Evolutionary conservation across 2,797 vertebrate genomes (phyloP).

Genomic region (Falco novaeseelandiae): DNA sequence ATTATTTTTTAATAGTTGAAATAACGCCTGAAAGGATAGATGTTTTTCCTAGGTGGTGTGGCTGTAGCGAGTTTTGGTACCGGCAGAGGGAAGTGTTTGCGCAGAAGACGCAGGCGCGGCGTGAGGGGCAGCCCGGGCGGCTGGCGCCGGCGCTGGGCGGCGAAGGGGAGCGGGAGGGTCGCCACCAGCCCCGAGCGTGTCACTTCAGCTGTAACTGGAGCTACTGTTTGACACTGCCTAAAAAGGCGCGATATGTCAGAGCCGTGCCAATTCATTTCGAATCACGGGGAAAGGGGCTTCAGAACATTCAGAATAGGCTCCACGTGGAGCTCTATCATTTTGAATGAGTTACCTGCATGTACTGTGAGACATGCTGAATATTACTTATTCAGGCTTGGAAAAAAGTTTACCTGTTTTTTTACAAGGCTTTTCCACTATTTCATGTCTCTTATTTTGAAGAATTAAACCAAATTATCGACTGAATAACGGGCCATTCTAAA

Average conservation of each 20-base stretch:
- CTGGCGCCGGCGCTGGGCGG: background rate
- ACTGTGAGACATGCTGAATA: background rate
- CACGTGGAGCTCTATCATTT: background rate
- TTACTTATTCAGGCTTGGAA: background rate
- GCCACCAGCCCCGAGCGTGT: background rate
- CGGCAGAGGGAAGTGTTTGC: conserved; percentile 68
- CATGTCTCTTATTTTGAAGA: background rate
- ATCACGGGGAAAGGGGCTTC: background rate
- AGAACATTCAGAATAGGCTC: background rate
- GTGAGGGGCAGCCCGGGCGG: too few species aligned
- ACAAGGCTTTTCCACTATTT: background rate
- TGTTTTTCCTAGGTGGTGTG: background rate
- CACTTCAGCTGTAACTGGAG: background rate
- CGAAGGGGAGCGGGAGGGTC: background rate
- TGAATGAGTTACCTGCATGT: background rate
- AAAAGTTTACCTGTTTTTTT: background rate
- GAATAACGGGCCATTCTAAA: background rate
- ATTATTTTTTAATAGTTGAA: background rate
- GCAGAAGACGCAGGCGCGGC: background rate
- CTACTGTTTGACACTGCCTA: background rate
- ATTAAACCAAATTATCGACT: background rate
- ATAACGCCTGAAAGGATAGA: background rate
- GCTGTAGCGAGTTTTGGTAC: conserved; percentile 16
- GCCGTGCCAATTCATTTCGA: background rate
- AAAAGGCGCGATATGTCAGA: background rate